Percentiles rank a stretch among this genome's conserved stretches.
phyloP scores from a whole-genome alignment of 2,113 vertebrate genomes.

The Fukomys damarensis region DNA sequence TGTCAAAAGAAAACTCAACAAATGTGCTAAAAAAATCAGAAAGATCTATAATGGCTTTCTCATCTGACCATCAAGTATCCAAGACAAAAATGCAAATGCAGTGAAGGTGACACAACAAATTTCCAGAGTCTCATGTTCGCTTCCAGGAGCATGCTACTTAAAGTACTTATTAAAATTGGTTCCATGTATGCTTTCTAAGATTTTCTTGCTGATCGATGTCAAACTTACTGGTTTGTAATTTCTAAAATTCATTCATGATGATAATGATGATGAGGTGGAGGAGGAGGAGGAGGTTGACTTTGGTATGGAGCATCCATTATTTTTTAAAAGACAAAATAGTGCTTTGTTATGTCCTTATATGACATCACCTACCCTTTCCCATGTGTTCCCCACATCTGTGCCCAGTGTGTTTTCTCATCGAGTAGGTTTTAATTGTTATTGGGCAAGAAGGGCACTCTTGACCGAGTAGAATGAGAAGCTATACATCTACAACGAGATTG shows the following conservation, averaged over 20 bases:
- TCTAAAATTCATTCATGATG: constrained; percentile 1
- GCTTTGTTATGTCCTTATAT: not conserved
- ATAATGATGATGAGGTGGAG: too few species aligned
- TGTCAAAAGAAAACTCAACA: constrained; percentile 35
- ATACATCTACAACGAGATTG: not conserved
- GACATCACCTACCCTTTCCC: not conserved
- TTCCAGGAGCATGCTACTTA: not conserved
- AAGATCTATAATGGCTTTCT: not conserved
- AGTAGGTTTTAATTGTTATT: not conserved
- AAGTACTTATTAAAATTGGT: not conserved
- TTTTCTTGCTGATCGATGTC: not conserved
- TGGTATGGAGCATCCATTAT: not conserved
- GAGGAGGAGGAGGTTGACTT: too few species aligned
- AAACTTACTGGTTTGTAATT: constrained; percentile 1
- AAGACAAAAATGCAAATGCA: constrained; percentile 27
- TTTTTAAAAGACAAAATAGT: constrained; percentile 49
- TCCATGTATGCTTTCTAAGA: not conserved
- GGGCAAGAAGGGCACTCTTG: not conserved
- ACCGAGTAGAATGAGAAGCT: not conserved
- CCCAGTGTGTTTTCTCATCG: not conserved
- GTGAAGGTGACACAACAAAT: not conserved
- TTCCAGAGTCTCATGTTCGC: not conserved
- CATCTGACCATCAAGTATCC: not conserved
- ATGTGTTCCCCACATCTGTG: not conserved
- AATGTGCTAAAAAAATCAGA: not conserved